Evolutionary conservation across 1,140 invertebrate species (phyloP), one percentile per base, ranked within the genome.

Genomic region (Ruditapes philippinarum): DNA sequence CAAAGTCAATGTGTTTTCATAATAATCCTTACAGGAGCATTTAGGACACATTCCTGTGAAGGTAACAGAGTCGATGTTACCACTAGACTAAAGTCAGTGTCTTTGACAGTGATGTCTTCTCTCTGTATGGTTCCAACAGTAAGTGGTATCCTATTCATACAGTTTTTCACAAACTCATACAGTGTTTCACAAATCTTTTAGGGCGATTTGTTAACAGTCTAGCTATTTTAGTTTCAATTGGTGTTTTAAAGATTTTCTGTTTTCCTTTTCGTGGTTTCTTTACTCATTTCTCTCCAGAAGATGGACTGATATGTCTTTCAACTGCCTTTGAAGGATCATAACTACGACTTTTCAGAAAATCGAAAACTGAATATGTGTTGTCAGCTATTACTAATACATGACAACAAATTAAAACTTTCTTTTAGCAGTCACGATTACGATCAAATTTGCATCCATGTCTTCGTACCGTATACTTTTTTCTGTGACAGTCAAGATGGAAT

Each of bases 241-340:
- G 40, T 57, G 36, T 49, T 45, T 42, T 49, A 45, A 45, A 45
- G 42, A 45, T 45, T 7, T 51, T 51, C n/a, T 81, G 25, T 62
- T 25, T 51, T 33, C 49, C 79, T 81, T 81, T 81, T 81, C 79
- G 25, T 81, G 79, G 79, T 62, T 81, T 81, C 38, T 81, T 81
- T 19, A 62, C 57, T 62, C 57, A 60, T 31, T 62, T 57, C 40
- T 81, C 79, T n/a, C 79, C 79, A 25, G 79, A 45, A 81, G 51
- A 57, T 17, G 49, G 57, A 33, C 28, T 38, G 31, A 17, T 81
- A 51, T 81, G 40, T 57, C 40, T 81, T 28, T 57, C 33, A 33
- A 81, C 60, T 54, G 57, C 79, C 17, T 36, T 19, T 31, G 49
- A 45, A 54, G 51, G 79, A 31, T 51, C 54, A 45, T 81, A 81